Conservation (phyloP, 1,140 invertebrate genomes). For the Drosophila tani region DNA sequence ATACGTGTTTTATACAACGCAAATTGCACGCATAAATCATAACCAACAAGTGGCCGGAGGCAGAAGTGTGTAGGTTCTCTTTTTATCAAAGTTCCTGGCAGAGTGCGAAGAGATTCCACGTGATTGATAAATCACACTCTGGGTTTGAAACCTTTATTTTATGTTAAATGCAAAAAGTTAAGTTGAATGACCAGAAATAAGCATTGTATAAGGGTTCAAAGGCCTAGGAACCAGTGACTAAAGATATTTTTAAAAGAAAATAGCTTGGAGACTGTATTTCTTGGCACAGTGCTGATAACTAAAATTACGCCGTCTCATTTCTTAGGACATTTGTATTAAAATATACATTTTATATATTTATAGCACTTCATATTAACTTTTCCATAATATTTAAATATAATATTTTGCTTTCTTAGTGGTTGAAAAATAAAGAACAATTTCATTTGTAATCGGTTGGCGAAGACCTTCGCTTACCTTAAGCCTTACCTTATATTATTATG, state of each 20-base stretch:
- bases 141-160: not conserved
- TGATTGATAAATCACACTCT: conserved; percentile 32
- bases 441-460: too few relatives aligned
- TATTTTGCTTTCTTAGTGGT: too few relatives aligned
- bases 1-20: conserved; percentile 55
- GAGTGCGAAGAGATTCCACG: conserved; percentile 19
- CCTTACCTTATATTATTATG: too few relatives aligned
- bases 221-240: not conserved
- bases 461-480: too few relatives aligned
- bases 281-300: not conserved
- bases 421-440: too few relatives aligned
- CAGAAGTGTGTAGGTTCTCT: not conserved
- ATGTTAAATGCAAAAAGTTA: not conserved
- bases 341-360: too few relatives aligned
- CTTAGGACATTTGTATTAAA: too few relatives aligned
- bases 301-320: too few relatives aligned
- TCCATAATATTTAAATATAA: too few relatives aligned
- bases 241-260: not conserved
- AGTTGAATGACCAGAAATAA: conserved; percentile 1
- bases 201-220: not conserved
- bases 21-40: conserved; percentile 73
- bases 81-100: not conserved
- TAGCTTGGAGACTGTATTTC: not conserved
- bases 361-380: too few relatives aligned
- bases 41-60: conserved; percentile 49